Base-by-base conservation (phyloP, 2,113 vertebrate genomes). In the Phalacrocorax aristotelis region DNA sequence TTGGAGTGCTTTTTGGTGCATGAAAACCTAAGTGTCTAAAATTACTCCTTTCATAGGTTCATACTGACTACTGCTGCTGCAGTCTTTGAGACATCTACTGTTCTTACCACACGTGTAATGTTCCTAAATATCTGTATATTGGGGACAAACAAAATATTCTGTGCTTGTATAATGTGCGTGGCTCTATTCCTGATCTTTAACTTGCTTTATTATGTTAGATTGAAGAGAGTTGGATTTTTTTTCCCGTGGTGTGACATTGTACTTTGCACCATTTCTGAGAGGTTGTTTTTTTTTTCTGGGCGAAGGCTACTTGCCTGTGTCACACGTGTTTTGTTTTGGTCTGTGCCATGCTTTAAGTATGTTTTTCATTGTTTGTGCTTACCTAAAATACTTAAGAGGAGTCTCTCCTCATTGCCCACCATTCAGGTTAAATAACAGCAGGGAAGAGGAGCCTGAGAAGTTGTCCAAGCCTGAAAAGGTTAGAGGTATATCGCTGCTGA, bases 31-130 rank as follows among this genome's bases (percentile, higher is more conserved):
- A 69, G 10, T 68, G 6, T 55, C n/a, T 77, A 54, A 77, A 83
- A 16, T 44, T 0, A 13, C 8, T 82, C 5, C 3, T 66, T 83
- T 55, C 5, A 0, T 65, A 13, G 34, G 10, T 62, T 86, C 11
- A 6, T 65, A 69, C 49, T 70, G 26, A 29, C 34, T 78, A 61
- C 17, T 68, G 48, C 55, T 58, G 29, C 61, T 88, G 42, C 0
- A 2, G 22, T 87, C 29, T 80, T 66, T 58, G 71, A 66, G 64
- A 15, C 18, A 14, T 34, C 22, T 1, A 6, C 40, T 54, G 23
- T 72, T 76, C 34, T 77, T 74, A 29, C 12, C 42, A 80, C 40
- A 20, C 38, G 7, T 51, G n/a, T 79, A 16, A 16, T 38, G n/a
- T 58, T 90, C 40, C 21, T 42, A 19, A 76, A 36, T 51, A 36